phyloP scores from a whole-genome alignment of 35 echinoderm and acorn worm species.

The Eucidaris tribuloides region DNA sequence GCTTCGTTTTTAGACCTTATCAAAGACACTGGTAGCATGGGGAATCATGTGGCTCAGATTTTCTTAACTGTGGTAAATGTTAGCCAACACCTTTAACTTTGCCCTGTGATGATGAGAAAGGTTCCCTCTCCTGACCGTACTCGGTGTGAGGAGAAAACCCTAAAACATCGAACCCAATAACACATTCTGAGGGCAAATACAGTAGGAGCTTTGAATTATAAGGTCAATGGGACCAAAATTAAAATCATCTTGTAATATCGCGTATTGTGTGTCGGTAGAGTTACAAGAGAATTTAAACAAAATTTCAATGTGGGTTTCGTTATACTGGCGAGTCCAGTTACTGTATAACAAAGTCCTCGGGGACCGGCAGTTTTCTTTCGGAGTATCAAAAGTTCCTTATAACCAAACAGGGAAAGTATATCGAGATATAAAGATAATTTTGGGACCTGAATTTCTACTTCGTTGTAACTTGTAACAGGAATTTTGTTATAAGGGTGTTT shows the following conservation, averaged over 20 bases:
- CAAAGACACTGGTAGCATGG: too few species aligned
- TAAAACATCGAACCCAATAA: constrained; percentile 1
- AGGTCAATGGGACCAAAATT: not conserved
- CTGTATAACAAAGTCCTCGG: not conserved
- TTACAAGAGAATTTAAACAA: not conserved
- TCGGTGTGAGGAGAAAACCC: not conserved
- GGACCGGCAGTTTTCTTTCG: too few species aligned
- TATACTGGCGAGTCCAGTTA: not conserved
- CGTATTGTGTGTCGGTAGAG: not conserved
- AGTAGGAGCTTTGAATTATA: not conserved
- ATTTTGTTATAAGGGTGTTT: too few species aligned
- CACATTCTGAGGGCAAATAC: constrained; percentile 5
- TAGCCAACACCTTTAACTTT: not conserved
- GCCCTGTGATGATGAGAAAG: not conserved
- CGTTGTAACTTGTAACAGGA: too few species aligned
- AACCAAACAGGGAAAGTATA: too few species aligned
- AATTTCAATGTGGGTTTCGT: not conserved
- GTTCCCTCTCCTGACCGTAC: constrained; percentile 23
- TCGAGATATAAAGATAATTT: too few species aligned
- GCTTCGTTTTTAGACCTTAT: too few species aligned
- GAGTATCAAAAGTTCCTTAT: too few species aligned
- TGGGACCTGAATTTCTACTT: too few species aligned
- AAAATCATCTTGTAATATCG: not conserved
- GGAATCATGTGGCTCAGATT: too few species aligned
- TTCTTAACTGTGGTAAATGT: not conserved